phyloP scores from a whole-genome alignment of 2,888 invertebrate species.

The Actias luna region DNA sequence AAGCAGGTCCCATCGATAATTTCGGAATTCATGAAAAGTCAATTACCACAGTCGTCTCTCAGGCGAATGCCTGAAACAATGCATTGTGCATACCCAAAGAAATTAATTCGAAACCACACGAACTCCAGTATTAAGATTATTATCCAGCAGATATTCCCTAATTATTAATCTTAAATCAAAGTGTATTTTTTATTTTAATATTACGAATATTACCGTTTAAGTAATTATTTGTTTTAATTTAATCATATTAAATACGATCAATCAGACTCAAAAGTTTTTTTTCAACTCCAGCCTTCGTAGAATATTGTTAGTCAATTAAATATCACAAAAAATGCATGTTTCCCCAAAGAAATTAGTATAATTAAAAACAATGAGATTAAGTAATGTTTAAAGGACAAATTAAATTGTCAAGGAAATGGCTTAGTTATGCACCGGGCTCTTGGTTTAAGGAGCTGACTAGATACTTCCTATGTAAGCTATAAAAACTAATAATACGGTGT shows the following conservation, averaged over 20 bases:
- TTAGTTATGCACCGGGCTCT: slow-evolving; percentile 58
- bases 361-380: slow-evolving; percentile 41
- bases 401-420: neutral
- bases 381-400: neutral
- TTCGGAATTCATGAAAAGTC: slow-evolving; percentile 64
- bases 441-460: slow-evolving; percentile 48
- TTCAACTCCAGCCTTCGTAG: slow-evolving; percentile 73
- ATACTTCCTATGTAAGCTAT: slow-evolving; percentile 48
- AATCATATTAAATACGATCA: slow-evolving; percentile 69
- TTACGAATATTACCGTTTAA: slow-evolving; percentile 31
- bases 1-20: slow-evolving; percentile 49
- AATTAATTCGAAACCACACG: slow-evolving; percentile 52
- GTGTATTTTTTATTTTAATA: slow-evolving; percentile 68
- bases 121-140: slow-evolving; percentile 53
- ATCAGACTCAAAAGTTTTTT: slow-evolving; percentile 45
- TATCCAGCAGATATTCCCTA: slow-evolving; percentile 64
- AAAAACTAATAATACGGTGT: slow-evolving; percentile 75
- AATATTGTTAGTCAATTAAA: slow-evolving; percentile 70
- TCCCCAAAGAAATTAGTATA: slow-evolving; percentile 62
- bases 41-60: slow-evolving; percentile 35
- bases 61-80: slow-evolving; percentile 54
- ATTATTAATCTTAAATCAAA: slow-evolving; percentile 74
- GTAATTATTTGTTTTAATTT: slow-evolving; percentile 6
- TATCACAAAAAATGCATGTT: slow-evolving; percentile 57
- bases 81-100: slow-evolving; percentile 51